Conservation (phyloP, 53 echinoderm and acorn worm species). For the Mesocentrotus franciscanus region DNA sequence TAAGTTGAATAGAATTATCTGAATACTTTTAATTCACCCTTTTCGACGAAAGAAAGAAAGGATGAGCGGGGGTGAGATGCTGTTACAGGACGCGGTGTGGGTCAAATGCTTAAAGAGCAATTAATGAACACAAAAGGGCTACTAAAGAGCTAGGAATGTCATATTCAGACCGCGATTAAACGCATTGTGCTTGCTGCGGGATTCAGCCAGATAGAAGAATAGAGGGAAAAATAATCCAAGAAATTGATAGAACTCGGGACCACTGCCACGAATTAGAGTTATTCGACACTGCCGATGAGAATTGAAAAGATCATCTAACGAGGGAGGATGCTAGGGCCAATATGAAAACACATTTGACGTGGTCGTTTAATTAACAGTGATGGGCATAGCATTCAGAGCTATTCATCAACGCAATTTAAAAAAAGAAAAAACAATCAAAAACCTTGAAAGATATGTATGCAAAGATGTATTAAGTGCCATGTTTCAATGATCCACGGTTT, state of each 20-base stretch:
- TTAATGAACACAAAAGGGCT: constrained; percentile 37
- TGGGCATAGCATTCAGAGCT: background rate
- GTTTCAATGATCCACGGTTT: background rate
- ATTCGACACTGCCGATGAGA: background rate
- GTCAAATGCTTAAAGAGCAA: constrained; percentile 35
- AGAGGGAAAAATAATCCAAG: constrained; percentile 15
- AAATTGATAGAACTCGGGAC: background rate
- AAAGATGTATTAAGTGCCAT: background rate
- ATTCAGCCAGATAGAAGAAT: background rate
- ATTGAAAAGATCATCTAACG: background rate
- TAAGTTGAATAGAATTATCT: background rate
- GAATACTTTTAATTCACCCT: constrained; percentile 19
- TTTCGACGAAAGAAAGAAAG: constrained; percentile 22
- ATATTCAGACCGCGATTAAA: constrained; percentile 26
- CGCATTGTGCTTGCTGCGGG: constrained; percentile 13
- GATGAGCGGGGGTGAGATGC: background rate
- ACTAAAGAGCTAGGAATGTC: constrained; percentile 26
- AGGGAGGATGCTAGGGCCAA: background rate
- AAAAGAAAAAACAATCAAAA: background rate
- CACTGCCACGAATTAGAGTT: background rate
- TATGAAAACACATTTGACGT: background rate
- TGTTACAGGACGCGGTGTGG: constrained; percentile 20
- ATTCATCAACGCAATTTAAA: background rate
- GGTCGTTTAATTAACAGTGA: background rate
- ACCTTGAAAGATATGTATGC: background rate